Evolutionary conservation across 35 echinoderm and acorn worm species (phyloP).

Genomic region (Strongylocentrotus purpuratus): DNA sequence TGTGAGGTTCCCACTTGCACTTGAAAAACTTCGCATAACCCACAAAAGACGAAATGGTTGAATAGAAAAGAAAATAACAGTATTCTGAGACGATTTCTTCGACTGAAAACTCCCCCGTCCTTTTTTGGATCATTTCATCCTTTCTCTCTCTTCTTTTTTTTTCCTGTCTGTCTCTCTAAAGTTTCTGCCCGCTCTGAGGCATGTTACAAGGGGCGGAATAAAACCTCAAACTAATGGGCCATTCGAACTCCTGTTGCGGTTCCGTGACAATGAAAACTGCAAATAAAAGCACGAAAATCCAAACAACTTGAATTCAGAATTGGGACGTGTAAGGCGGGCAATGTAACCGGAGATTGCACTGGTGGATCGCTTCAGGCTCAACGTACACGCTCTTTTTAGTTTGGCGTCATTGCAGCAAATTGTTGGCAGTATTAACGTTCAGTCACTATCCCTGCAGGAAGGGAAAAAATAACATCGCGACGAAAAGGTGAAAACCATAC

Average conservation of each 20-base stretch:
- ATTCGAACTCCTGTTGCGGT: constrained; percentile 49
- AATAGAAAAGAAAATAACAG: constrained; percentile 46
- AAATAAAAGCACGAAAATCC: constrained; percentile 47
- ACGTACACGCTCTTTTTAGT: constrained; percentile 5
- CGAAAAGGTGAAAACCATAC: not conserved
- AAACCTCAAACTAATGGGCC: constrained; percentile 49
- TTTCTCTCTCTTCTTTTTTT: not conserved
- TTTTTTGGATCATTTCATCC: not conserved
- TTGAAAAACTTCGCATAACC: not conserved
- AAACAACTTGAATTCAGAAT: constrained; percentile 41
- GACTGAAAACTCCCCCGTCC: not conserved
- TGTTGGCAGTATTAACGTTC: constrained; percentile 10
- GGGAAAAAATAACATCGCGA: not conserved
- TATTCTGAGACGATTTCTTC: not conserved
- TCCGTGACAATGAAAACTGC: constrained; percentile 13
- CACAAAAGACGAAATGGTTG: not conserved
- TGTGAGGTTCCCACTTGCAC: not conserved
- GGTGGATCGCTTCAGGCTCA: constrained; percentile 16
- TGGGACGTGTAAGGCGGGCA: constrained; percentile 29
- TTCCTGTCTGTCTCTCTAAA: not conserved
- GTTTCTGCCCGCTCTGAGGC: not conserved
- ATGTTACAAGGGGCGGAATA: constrained; percentile 31
- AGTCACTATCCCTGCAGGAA: constrained; percentile 15
- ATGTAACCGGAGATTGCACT: constrained; percentile 33
- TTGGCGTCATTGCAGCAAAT: constrained; percentile 16